These are phyloP conservation scores for Aporrectodea caliginosa DNA, from an alignment of 1,140 invertebrate genomes.

Conservation along the genomic window DNA sequence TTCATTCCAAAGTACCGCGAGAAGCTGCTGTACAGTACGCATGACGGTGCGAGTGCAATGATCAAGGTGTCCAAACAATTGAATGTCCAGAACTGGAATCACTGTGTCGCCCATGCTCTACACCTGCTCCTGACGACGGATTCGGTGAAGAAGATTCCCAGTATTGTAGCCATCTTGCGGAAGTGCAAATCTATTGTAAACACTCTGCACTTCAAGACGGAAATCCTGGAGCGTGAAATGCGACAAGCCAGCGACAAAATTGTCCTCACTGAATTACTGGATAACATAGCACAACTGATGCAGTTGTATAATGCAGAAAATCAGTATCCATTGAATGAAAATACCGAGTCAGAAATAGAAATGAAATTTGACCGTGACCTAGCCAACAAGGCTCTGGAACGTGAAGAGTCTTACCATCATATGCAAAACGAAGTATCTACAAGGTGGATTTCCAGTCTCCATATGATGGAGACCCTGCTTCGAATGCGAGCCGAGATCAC, in stretches of 20 bases:
- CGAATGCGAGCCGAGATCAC: background rate
- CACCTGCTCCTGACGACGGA: background rate
- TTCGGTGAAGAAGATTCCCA: background rate
- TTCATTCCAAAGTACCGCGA: background rate
- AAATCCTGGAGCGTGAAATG: background rate
- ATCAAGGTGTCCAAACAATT: background rate
- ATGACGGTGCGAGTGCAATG: background rate
- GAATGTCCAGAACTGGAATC: background rate
- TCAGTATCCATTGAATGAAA: background rate
- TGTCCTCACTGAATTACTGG: background rate
- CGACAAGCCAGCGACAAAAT: background rate
- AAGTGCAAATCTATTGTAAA: background rate
- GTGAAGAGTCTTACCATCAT: background rate
- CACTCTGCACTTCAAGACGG: background rate
- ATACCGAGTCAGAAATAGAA: background rate
- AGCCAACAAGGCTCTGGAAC: background rate
- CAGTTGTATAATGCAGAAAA: background rate
- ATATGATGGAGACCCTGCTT: background rate
- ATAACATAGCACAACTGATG: background rate
- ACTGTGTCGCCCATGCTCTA: background rate
- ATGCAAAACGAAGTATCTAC: background rate
- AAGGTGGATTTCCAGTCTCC: background rate
- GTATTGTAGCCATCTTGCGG: background rate
- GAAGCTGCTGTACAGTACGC: background rate
- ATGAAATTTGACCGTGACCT: background rate